Evolutionary conservation across 2,888 invertebrate genomes (phyloP), one percentile per base, ranked within the genome.

Genomic region (Pantelozetes paolii): DNA sequence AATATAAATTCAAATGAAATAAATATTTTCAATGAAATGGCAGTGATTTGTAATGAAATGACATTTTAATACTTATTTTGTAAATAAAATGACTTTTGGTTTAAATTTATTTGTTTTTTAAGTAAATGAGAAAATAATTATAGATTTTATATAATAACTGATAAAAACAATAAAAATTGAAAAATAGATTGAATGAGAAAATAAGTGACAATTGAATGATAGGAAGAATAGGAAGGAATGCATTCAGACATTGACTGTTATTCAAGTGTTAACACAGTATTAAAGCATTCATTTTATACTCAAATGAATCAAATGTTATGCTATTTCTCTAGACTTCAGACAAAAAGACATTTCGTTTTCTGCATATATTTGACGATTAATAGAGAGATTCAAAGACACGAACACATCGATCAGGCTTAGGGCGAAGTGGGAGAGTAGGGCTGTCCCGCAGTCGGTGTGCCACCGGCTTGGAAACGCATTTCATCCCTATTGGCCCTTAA

Each of bases 391-490:
- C 26, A 20, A 54, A 36, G 5, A 70, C 40, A 70, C 45, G 9
- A 26, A 70, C 40, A 36, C 70, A 42, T 26, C 23, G 36, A 15
- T 1, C 15, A 36, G 1, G 23, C 36, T 69, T 59, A 75, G 6
- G 76, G 76, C 13, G 75, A 76, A 20, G 76, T 76, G 5, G 75
- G 76, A 28, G 76, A 76, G 57, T 76, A 76, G 32, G 76, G 72
- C 67, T 76, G 75, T 32, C 54, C 69, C 42, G 28, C 73, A n/a
- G 73, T 48, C 15, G 72, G 72, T 15, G 40, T 26, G 8, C 71
- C 71, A 5, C 72, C 76, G 1, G 75, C 75, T 59, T 76, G 76
- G 62, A 72, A 76, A 32, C 74, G 45, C 76, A 76, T 76, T n/a
- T 76, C 72, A 71, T 76, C 76, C 3, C 67, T 50, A 30, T 23